Conservation (phyloP, 2,113 vertebrate species). For the Trematomus loennbergii region DNA sequence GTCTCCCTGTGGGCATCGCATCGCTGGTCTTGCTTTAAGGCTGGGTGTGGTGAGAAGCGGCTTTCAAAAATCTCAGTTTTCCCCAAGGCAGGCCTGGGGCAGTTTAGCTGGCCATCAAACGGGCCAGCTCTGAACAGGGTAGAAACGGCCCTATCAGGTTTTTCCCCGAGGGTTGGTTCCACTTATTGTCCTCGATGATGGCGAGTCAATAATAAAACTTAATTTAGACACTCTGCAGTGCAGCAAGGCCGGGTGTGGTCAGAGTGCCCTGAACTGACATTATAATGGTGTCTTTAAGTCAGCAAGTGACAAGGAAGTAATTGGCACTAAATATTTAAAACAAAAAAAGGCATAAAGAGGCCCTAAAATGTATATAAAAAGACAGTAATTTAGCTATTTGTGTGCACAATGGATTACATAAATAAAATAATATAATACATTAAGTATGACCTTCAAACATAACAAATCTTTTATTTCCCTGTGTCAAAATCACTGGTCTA, state of each 20-base stretch:
- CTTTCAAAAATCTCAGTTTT: slow-evolving; percentile 62
- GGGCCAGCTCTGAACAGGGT: slow-evolving; percentile 57
- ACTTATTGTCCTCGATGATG: slow-evolving; percentile 55
- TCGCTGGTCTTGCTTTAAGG: slow-evolving; percentile 65
- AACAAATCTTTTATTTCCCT: neutral
- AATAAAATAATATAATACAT: neutral
- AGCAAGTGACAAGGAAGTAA: slow-evolving; percentile 1
- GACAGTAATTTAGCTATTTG: neutral
- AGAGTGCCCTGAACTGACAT: slow-evolving; percentile 2
- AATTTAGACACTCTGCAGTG: slow-evolving; percentile 43
- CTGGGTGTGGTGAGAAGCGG: slow-evolving; percentile 65
- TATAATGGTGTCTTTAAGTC: slow-evolving; percentile 17
- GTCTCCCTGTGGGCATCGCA: slow-evolving; percentile 61
- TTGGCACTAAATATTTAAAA: slow-evolving; percentile 29
- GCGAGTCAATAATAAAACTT: slow-evolving; percentile 58
- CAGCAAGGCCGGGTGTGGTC: slow-evolving; percentile 8
- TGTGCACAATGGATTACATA: neutral
- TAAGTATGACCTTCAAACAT: neutral
- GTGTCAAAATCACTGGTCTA: neutral
- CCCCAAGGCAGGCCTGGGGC: slow-evolving; percentile 73
- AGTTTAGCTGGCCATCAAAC: slow-evolving; percentile 74
- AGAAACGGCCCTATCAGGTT: slow-evolving; percentile 66
- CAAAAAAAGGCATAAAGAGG: neutral
- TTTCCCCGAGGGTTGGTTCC: slow-evolving; percentile 50
- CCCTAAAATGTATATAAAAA: neutral